Evolutionary conservation across 2,888 invertebrate genomes (phyloP), one percentile per base, ranked within the genome.

Genomic region (Melinaea marsaeus): DNA sequence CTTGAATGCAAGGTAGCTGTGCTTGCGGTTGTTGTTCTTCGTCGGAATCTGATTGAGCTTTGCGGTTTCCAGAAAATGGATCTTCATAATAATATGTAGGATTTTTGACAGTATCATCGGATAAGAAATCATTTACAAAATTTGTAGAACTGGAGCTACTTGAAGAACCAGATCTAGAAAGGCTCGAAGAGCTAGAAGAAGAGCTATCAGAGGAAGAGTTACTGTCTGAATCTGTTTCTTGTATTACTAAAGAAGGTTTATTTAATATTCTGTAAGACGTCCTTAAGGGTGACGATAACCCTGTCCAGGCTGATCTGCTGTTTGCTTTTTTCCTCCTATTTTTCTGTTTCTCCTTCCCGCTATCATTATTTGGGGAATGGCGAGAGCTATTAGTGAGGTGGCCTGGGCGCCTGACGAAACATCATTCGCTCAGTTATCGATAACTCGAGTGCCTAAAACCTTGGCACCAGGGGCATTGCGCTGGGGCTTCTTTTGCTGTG

Each of bases 1-100:
- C 55, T 57, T 54, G 42, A 62, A 60, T 60, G 37, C 59, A 47
- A 56, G 60, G 33, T 60, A 60, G 59, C 57, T 63, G 51, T 63
- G 35, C 56, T 33, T 32, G 46, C 6, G 35, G 58, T 9, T 33
- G 58, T 54, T 51, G 54, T n/a, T 54, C 37, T 54, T 51, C 60
- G 33, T 60, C 35, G 54, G 60, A 60, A 60, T 60, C 54, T 35
- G 60, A 54, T 13, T 58, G 48, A 22, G 22, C 22, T 60, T 60
- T 58, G 58, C 35, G 35, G 35, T 35, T 35, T 4, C 6, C 35
- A 35, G 35, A 35, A 6, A 35, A 35, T 35, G 35, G 47, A 58
- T 34, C 22, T 22, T 22, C 22, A 22, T 22, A 22, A 51, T 60
- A 34, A 54, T 51, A 60, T 7, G 37, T 60, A 37, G 60, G 51